Evolutionary conservation across 2,888 invertebrate genomes (phyloP).

Genomic region (Nomada ruficornis): DNA sequence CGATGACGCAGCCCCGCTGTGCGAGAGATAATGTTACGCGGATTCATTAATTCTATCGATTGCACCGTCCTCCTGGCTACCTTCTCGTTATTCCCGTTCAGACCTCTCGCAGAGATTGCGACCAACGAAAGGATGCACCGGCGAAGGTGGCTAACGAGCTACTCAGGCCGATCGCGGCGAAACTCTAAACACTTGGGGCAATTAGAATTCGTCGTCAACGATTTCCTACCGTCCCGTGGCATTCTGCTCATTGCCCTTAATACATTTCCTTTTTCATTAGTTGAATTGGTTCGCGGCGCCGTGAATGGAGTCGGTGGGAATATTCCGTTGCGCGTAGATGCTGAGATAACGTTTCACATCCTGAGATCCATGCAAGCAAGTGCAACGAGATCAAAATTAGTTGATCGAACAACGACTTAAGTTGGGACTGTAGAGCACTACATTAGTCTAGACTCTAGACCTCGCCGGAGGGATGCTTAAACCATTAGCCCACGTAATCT

Average conservation of each 20-base stretch:
- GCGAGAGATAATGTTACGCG: no score
- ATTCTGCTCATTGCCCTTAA: no score
- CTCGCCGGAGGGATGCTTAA: constrained; percentile 26
- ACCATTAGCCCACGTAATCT: constrained; percentile 28
- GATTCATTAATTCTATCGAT: constrained; percentile 57
- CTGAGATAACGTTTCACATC: background rate
- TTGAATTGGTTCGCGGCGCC: no score
- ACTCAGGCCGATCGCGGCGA: constrained; percentile 29
- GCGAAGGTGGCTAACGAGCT: constrained; percentile 48
- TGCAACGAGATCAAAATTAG: constrained; percentile 12
- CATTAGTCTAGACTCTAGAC: background rate
- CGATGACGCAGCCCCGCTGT: no score
- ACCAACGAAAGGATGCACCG: constrained; percentile 29
- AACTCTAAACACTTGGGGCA: constrained; percentile 42
- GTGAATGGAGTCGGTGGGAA: no score
- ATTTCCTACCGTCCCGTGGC: background rate
- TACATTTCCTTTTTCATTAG: no score
- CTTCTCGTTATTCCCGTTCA: constrained; percentile 51
- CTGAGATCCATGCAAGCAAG: background rate
- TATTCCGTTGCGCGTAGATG: background rate
- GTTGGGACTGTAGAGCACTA: constrained; percentile 4
- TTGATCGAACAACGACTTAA: constrained; percentile 10
- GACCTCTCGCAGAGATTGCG: background rate
- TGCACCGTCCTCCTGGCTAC: constrained; percentile 18
- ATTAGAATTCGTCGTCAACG: constrained; percentile 30